A percentile compares a stretch with the other conserved stretches of the same genome.
These are phyloP conservation scores for Ectemnius cavifrons DNA, from an alignment of 2,888 invertebrate species.

Conservation along the genomic window DNA sequence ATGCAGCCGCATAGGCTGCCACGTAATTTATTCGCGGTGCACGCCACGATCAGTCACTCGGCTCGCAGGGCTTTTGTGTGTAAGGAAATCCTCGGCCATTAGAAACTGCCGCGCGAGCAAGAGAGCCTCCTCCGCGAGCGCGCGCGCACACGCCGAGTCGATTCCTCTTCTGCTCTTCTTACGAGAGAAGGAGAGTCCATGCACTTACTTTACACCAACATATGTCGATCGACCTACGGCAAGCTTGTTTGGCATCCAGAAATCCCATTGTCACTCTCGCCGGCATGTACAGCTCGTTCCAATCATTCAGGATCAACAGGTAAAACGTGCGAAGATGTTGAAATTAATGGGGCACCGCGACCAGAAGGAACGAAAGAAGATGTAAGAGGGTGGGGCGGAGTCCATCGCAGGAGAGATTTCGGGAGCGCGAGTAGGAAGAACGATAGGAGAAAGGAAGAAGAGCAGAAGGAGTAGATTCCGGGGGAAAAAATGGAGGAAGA, in stretches of 20 bases:
- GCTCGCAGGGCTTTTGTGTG: slow-evolving; percentile 70
- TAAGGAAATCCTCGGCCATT: slow-evolving; percentile 70
- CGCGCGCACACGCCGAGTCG: slow-evolving; percentile 29
- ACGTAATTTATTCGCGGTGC: slow-evolving; percentile 75
- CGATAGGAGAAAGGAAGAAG: background rate
- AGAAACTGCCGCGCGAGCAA: slow-evolving; percentile 59
- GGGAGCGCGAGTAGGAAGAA: background rate
- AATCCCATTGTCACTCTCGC: background rate
- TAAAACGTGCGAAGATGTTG: too few relatives aligned
- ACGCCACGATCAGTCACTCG: slow-evolving; percentile 75
- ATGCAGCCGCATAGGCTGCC: slow-evolving; percentile 76
- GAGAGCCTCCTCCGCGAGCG: slow-evolving; percentile 45
- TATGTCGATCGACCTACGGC: slow-evolving; percentile 34
- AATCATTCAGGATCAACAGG: background rate
- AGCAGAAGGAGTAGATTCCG: slow-evolving; percentile 6
- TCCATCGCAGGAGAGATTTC: background rate
- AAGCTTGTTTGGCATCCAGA: slow-evolving; percentile 3
- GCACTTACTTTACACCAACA: too few relatives aligned
- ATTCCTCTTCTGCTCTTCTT: slow-evolving; percentile 43
- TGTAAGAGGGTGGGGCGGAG: background rate
- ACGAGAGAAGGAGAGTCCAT: slow-evolving; percentile 15
- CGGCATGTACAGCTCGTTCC: too few relatives aligned
- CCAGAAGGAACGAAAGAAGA: background rate
- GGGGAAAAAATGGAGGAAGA: slow-evolving; percentile 32
- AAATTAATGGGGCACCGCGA: background rate